phyloP scores from a whole-genome alignment of 2,888 invertebrate genomes.

The Autographa pulchrina region DNA sequence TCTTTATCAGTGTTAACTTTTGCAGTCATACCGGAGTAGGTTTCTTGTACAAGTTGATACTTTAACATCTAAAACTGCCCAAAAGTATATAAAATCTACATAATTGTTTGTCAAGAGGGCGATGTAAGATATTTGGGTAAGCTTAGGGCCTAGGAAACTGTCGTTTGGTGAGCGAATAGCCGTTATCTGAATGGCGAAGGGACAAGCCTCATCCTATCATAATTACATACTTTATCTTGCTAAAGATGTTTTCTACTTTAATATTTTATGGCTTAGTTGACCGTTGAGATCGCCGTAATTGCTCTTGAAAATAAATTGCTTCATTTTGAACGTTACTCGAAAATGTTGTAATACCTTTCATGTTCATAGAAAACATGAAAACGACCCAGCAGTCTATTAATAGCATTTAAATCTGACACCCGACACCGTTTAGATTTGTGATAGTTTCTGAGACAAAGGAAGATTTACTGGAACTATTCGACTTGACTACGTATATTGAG shows the following conservation, averaged over 20 bases:
- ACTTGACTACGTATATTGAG: too few species aligned
- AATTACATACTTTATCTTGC: conserved; percentile 45
- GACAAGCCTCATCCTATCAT: conserved; percentile 52
- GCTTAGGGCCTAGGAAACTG: conserved; percentile 41
- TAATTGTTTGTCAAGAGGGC: conserved; percentile 62
- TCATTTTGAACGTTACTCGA: background rate
- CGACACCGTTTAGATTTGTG: too few species aligned
- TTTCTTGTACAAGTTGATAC: conserved; percentile 41
- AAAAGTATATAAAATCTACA: conserved; percentile 61
- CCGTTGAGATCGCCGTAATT: background rate
- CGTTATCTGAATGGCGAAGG: conserved; percentile 46
- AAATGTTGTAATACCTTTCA: background rate
- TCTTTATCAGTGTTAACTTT: conserved; percentile 45
- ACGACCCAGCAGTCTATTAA: background rate
- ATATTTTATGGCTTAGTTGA: conserved; percentile 27
- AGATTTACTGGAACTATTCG: too few species aligned
- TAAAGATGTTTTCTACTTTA: conserved; percentile 38
- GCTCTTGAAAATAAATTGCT: conserved; percentile 4
- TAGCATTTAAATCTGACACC: background rate
- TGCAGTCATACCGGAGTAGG: conserved; percentile 35
- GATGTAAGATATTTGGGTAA: conserved; percentile 54
- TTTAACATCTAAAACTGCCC: conserved; percentile 45
- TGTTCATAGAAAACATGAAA: background rate
- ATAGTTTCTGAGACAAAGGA: too few species aligned
- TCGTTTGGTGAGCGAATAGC: conserved; percentile 40